These are phyloP conservation scores for Euzophera pinguis DNA, from an alignment of 2,888 invertebrate genomes.

Conservation along the genomic window DNA sequence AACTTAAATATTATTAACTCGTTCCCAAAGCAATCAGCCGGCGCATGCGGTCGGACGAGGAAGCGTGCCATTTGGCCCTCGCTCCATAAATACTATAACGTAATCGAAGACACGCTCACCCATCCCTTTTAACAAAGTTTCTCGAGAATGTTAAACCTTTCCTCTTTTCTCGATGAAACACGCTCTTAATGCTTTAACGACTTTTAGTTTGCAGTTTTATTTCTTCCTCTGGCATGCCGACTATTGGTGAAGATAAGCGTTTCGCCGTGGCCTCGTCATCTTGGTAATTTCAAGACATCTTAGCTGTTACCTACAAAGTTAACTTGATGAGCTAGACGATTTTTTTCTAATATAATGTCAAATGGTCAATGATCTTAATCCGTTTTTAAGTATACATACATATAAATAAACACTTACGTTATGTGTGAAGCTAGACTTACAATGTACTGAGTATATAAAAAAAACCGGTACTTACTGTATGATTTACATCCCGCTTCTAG, in stretches of 20 bases:
- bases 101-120: not conserved
- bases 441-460: not conserved
- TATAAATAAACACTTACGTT: not conserved
- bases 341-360: too few species aligned
- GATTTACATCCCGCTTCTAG: not conserved
- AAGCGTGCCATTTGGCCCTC: conserved; percentile 3
- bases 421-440: not conserved
- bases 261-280: too few species aligned
- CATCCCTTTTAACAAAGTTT: not conserved
- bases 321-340: too few species aligned
- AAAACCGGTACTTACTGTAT: not conserved
- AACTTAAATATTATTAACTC: not conserved
- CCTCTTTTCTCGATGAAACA: not conserved
- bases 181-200: not conserved
- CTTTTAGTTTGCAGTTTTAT: not conserved
- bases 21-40: not conserved
- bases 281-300: too few species aligned
- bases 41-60: not conserved
- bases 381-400: too few species aligned
- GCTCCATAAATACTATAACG: conserved; percentile 18
- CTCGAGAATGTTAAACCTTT: not conserved
- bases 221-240: not conserved
- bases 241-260: not conserved
- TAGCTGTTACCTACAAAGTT: too few species aligned
- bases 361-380: too few species aligned